Percentiles rank a stretch among this genome's conserved stretches.
Conservation (phyloP, 2,888 invertebrate genomes). For the Erpobdella octoculata region DNA sequence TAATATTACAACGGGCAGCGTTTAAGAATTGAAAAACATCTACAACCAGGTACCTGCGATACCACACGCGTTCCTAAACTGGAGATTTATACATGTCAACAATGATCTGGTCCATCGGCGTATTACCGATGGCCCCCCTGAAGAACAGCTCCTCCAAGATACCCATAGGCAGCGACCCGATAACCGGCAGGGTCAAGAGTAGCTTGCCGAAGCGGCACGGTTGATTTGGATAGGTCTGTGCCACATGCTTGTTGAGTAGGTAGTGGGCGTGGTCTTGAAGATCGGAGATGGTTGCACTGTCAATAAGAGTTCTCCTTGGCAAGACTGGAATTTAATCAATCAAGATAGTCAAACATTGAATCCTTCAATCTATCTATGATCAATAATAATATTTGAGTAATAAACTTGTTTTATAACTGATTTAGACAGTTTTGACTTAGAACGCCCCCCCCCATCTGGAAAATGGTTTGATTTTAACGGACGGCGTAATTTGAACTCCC, state of each 20-base stretch:
- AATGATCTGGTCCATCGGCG: constrained; percentile 8
- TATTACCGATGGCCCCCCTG: neutral
- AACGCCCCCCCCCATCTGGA: too few species aligned
- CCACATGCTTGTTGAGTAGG: constrained; percentile 7
- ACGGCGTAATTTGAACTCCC: too few species aligned
- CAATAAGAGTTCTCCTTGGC: neutral
- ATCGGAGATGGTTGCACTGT: neutral
- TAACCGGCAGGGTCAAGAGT: neutral
- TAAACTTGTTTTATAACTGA: too few species aligned
- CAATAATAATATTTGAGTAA: too few species aligned
- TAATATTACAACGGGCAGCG: too few species aligned
- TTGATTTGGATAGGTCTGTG: neutral
- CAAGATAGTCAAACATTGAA: neutral
- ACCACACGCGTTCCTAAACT: too few species aligned
- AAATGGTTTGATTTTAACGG: too few species aligned
- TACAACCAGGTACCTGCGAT: too few species aligned
- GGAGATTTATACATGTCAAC: constrained; percentile 4
- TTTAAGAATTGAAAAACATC: too few species aligned
- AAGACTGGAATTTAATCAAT: neutral
- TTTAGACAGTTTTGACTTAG: too few species aligned
- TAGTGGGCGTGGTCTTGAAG: constrained; percentile 21
- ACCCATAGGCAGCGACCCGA: neutral
- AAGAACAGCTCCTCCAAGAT: constrained; percentile 13
- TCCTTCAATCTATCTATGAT: too few species aligned
- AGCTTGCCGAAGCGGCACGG: constrained; percentile 8